These are phyloP conservation scores for Clarias macrocephalus DNA, from an alignment of 2,113 vertebrate genomes.

Conservation along the genomic window DNA sequence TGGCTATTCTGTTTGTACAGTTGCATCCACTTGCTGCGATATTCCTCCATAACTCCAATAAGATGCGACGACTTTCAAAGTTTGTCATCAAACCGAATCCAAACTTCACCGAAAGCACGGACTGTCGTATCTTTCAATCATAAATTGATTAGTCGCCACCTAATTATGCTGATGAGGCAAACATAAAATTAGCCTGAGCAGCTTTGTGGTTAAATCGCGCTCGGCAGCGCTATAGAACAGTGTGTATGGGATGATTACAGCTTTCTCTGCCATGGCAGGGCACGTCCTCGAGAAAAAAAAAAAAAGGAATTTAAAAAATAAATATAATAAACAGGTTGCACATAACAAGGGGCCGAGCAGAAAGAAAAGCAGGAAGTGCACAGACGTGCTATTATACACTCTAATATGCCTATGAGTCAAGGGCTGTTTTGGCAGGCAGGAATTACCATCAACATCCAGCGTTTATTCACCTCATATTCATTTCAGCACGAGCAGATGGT, in stretches of 20 bases:
- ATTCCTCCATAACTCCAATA: not conserved
- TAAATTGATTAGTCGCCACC: constrained; percentile 59
- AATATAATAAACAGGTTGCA: not conserved
- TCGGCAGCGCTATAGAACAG: not conserved
- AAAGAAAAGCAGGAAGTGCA: constrained; percentile 11
- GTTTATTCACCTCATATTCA: constrained; percentile 21
- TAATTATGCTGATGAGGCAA: constrained; percentile 65
- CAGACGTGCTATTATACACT: constrained; percentile 30
- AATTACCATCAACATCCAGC: constrained; percentile 36
- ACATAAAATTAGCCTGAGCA: constrained; percentile 52
- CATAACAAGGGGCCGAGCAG: constrained; percentile 13
- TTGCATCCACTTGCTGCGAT: not conserved
- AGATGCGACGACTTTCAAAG: constrained; percentile 13
- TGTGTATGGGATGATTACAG: constrained; percentile 5
- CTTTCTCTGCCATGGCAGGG: not conserved
- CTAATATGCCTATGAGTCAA: constrained; percentile 25
- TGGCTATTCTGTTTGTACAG: not conserved
- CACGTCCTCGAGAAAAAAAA: not conserved
- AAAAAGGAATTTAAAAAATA: not conserved
- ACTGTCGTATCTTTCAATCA: constrained; percentile 36
- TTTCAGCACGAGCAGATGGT: not conserved
- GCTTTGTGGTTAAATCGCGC: constrained; percentile 23
- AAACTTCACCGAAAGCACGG: not conserved
- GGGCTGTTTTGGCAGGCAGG: constrained; percentile 11
- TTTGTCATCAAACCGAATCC: not conserved